Conservation (phyloP, 1,140 invertebrate genomes). For the Brachionus rubens region DNA sequence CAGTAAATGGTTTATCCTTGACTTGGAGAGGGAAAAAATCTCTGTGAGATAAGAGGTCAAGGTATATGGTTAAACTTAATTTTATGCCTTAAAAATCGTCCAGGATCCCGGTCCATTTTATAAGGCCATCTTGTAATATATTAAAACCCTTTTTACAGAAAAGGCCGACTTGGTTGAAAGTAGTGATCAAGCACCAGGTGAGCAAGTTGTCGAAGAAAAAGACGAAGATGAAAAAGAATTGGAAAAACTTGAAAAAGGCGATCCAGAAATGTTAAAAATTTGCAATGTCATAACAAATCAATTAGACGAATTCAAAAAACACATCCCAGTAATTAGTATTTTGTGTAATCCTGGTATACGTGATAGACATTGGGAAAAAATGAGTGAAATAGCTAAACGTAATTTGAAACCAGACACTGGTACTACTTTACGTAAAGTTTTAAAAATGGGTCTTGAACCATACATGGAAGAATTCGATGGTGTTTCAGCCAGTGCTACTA, state of each 20-base stretch:
- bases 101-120: too few relatives aligned
- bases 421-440: slow-evolving; percentile 76
- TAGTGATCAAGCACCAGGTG: slow-evolving; percentile 59
- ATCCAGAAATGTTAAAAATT: slow-evolving; percentile 53
- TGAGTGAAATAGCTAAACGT: slow-evolving; percentile 72
- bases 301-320: slow-evolving; percentile 72
- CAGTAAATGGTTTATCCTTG: too few relatives aligned
- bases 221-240: slow-evolving; percentile 53
- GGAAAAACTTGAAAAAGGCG: slow-evolving; percentile 49
- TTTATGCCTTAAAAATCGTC: too few relatives aligned
- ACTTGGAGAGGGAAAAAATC: too few relatives aligned
- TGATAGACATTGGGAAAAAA: slow-evolving; percentile 62
- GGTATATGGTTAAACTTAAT: too few relatives aligned
- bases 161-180: slow-evolving; percentile 67
- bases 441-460: slow-evolving; percentile 65
- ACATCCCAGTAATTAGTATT: slow-evolving; percentile 59
- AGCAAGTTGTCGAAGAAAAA: slow-evolving; percentile 61
- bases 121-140: background rate
- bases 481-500: slow-evolving; percentile 59
- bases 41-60: too few relatives aligned
- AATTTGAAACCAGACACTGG: slow-evolving; percentile 68
- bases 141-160: slow-evolving; percentile 62
- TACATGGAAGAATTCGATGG: slow-evolving; percentile 66
- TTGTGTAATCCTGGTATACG: slow-evolving; percentile 61
- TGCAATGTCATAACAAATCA: slow-evolving; percentile 63